Base-by-base conservation (phyloP, 2,797 vertebrate species). In the Notolabrus celidotus region DNA sequence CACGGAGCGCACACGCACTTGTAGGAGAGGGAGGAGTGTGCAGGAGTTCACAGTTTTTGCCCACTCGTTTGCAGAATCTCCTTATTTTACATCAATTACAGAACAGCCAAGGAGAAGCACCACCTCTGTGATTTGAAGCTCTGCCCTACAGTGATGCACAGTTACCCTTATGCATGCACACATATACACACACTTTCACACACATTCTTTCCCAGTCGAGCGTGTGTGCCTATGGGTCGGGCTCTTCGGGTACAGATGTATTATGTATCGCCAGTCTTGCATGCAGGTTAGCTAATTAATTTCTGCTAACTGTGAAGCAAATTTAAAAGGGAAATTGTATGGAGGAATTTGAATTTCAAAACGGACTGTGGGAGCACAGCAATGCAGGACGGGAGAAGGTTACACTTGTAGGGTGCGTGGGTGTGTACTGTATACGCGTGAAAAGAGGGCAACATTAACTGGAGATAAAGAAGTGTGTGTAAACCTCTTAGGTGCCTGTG, bases 241-340 rank as follows among this genome's bases (percentile, higher is more conserved):
- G 62, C 68, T 71, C 69, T 75, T 50, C 34, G 42, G 62, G 68
- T 25, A 45, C 64, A 61, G 17, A 72, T 80, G 79, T 69, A 84
- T 90, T 86, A 86, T 86, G 77, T 81, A 80, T 81, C 56, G 41
- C 65, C 80, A 82, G 77, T 83, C 70, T 83, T 75, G 67, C 85
- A 61, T 87, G 85, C 78, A 83, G 80, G 77, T 80, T 61, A 67
- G 82, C 70, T 86, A 79, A 89, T 91, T 91, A 79, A 86, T 88
- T 84, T 87, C 75, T 79, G 75, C 82, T 87, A 85, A 86, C 79
- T 82, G 78, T 80, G 82, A 71, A 72, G 64, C n/a, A 19, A 79
- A 82, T 89, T 75, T 83, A 43, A 85, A 89, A 86, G 81, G 68
- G 79, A 86, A 74, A 83, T 77, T 77, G 69, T 77, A 75, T 31